Conservation (phyloP, 1,140 invertebrate species). For the Cyclina sinensis region DNA sequence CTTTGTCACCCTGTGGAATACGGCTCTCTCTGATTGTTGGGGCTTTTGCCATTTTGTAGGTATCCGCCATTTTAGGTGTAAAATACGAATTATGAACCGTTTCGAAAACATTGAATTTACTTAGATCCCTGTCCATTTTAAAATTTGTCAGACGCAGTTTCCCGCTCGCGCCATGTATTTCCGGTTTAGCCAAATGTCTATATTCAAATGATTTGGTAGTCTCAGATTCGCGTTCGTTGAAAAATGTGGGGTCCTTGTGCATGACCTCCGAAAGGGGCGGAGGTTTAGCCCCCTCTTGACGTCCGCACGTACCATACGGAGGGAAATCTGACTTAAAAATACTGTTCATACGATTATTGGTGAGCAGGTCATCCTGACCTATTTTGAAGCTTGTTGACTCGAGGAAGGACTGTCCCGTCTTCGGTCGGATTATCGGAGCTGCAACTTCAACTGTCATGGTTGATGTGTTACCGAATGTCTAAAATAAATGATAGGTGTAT, state of each 20-base stretch:
- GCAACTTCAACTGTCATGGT: constrained; percentile 45
- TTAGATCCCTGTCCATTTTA: constrained; percentile 82
- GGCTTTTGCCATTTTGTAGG: constrained; percentile 52
- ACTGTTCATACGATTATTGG: constrained; percentile 73
- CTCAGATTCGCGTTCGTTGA: constrained; percentile 81
- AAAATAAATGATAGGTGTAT: background rate
- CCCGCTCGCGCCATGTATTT: constrained; percentile 74
- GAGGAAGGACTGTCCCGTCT: constrained; percentile 71
- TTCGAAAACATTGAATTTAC: constrained; percentile 78
- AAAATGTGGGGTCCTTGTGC: constrained; percentile 80
- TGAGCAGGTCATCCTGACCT: constrained; percentile 76
- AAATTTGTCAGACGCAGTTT: constrained; percentile 82
- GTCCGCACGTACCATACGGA: constrained; percentile 70
- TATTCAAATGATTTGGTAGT: constrained; percentile 79
- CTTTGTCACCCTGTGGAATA: constrained; percentile 80
- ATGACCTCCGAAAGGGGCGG: constrained; percentile 80
- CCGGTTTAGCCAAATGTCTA: constrained; percentile 73
- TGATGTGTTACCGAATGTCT: background rate
- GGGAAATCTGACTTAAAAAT: constrained; percentile 82
- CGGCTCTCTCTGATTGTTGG: constrained; percentile 63
- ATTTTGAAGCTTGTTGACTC: constrained; percentile 79
- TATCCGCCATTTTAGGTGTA: constrained; percentile 76
- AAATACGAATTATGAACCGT: constrained; percentile 81
- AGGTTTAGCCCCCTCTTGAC: constrained; percentile 71
- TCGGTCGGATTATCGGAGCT: constrained; percentile 67